Percentiles rank a stretch among this genome's conserved stretches.
Conservation (phyloP, 37 sponge, comb jelly and placozoan species). For the Ephydatia muelleri region DNA sequence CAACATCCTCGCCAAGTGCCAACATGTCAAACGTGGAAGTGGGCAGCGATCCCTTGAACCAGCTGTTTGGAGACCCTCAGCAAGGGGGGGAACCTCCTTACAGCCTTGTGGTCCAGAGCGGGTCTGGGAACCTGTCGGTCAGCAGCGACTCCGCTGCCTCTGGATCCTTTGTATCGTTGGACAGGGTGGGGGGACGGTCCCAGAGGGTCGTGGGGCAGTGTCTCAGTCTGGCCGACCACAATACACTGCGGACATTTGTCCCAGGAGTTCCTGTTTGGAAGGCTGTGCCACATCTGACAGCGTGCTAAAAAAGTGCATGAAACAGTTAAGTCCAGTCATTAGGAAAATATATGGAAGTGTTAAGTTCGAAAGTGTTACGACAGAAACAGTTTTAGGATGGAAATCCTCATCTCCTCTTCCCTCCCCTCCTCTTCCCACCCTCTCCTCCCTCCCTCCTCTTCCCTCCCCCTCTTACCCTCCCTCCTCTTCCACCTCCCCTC, state of each 20-base stretch:
- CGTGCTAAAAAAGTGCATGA: not conserved
- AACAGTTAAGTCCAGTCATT: not conserved
- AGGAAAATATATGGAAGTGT: too few species aligned
- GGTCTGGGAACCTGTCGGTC: not conserved
- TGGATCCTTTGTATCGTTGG: too few species aligned
- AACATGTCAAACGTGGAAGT: not conserved
- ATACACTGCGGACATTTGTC: constrained; percentile 47
- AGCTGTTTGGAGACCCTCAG: constrained; percentile 13
- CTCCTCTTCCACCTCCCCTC: not conserved
- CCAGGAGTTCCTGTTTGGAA: too few species aligned
- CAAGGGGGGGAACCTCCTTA: not conserved
- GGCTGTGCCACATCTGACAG: not conserved
- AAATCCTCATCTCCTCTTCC: not conserved
- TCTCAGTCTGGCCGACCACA: constrained; percentile 63
- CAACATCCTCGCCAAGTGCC: not conserved
- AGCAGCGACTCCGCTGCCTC: not conserved
- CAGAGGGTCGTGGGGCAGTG: constrained; percentile 43
- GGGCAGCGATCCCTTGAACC: constrained; percentile 46
- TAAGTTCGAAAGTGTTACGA: too few species aligned
- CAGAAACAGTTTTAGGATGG: not conserved
- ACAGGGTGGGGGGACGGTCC: not conserved
- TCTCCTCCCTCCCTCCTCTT: not conserved
- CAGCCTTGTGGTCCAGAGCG: not conserved
- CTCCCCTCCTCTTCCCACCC: not conserved
- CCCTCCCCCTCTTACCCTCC: not conserved